Evolutionary conservation across 2,888 invertebrate genomes (phyloP).

Genomic region (Leptopilina drosophilae): DNA sequence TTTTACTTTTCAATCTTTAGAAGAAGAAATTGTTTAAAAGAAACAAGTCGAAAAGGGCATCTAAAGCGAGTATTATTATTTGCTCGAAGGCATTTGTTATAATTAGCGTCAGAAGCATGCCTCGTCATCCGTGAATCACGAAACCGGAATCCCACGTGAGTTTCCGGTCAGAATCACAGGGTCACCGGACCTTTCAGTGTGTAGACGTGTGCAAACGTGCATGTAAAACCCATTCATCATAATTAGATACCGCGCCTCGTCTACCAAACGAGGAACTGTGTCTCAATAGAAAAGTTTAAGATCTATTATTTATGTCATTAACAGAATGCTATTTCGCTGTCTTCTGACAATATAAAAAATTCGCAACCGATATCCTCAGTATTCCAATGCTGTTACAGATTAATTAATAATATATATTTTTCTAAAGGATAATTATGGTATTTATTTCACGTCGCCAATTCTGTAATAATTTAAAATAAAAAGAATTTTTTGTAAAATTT

Average conservation of each 20-base stretch:
- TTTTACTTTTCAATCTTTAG: too few relatives aligned
- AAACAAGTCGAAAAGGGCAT: background rate
- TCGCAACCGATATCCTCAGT: too few relatives aligned
- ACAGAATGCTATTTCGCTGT: background rate
- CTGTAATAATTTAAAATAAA: too few relatives aligned
- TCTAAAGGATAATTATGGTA: too few relatives aligned
- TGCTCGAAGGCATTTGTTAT: slow-evolving; percentile 38
- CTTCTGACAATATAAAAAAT: background rate
- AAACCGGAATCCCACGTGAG: slow-evolving; percentile 39
- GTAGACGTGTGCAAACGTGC: slow-evolving; percentile 25
- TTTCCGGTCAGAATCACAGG: slow-evolving; percentile 40
- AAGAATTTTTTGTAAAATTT: too few relatives aligned
- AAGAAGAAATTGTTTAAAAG: background rate
- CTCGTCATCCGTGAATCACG: slow-evolving; percentile 36
- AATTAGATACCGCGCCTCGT: slow-evolving; percentile 15
- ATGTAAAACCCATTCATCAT: slow-evolving; percentile 32
- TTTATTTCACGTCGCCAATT: too few relatives aligned
- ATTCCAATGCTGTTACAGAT: too few relatives aligned
- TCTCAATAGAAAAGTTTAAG: background rate
- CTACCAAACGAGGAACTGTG: background rate
- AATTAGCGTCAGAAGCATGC: slow-evolving; percentile 39
- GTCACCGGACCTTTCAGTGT: slow-evolving; percentile 5
- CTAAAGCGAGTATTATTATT: slow-evolving; percentile 25
- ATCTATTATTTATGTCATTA: background rate
- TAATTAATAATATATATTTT: too few relatives aligned